phyloP scores from a whole-genome alignment of 2,113 vertebrate genomes.

The Perognathus longimembris region DNA sequence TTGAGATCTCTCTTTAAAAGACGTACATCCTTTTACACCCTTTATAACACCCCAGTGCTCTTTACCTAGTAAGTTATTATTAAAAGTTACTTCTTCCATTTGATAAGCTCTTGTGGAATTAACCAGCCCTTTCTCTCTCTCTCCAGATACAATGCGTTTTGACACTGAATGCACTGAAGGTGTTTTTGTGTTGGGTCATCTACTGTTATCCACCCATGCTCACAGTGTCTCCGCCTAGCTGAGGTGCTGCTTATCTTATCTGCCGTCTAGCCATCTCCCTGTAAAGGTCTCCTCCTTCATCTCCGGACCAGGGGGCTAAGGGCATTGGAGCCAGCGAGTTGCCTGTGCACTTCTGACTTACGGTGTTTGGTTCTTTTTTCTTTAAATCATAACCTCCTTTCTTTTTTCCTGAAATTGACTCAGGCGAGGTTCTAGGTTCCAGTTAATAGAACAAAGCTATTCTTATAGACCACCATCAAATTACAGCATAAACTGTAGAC shows the following conservation, averaged over 20 bases:
- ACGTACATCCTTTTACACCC: background rate
- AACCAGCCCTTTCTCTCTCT: conserved; percentile 23
- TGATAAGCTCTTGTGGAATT: conserved; percentile 59
- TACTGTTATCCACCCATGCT: background rate
- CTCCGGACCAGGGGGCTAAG: conserved; percentile 64
- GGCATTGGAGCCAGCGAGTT: conserved; percentile 76
- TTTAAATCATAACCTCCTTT: conserved; percentile 20
- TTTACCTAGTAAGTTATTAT: conserved; percentile 49
- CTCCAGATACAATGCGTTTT: background rate
- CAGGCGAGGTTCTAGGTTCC: background rate
- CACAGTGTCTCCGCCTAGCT: conserved; percentile 26
- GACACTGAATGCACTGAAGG: background rate
- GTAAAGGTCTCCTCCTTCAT: conserved; percentile 74
- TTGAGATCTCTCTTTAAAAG: conserved; percentile 12
- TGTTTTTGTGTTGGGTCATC: background rate
- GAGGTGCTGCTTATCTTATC: conserved; percentile 57
- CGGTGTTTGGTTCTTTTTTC: conserved; percentile 68
- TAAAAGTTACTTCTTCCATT: conserved; percentile 52
- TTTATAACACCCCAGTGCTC: background rate
- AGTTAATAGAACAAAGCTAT: background rate
- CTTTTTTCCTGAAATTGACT: conserved; percentile 33
- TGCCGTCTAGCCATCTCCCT: conserved; percentile 50
- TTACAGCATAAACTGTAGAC: background rate
- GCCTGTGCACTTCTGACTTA: conserved; percentile 59
- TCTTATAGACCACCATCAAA: background rate